phyloP scores from a whole-genome alignment of 1,140 invertebrate genomes.

The Chrysopa pallens region DNA sequence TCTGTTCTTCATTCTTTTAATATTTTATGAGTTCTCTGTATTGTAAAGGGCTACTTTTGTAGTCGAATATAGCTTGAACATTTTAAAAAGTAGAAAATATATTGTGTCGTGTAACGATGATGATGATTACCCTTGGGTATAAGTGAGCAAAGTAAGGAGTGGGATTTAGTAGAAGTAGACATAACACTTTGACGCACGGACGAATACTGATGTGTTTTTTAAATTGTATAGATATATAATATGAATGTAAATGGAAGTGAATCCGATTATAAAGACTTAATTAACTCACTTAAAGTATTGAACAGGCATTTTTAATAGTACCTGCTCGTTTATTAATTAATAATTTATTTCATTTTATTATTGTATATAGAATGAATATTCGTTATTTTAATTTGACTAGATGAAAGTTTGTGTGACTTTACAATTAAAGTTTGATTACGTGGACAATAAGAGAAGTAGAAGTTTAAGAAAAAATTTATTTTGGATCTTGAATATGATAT shows the following conservation, averaged over 20 bases:
- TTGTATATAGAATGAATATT: background rate
- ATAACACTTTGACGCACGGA: background rate
- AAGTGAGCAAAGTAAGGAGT: too few species aligned
- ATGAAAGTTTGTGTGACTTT: background rate
- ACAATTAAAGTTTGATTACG: background rate
- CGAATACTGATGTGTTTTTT: background rate
- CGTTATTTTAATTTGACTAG: background rate
- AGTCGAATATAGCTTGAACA: too few species aligned
- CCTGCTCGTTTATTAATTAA: background rate
- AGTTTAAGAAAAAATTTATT: background rate
- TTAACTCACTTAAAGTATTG: background rate
- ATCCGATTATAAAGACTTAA: background rate
- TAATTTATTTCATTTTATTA: background rate
- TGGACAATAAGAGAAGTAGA: background rate
- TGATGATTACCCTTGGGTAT: too few species aligned
- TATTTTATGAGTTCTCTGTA: too few species aligned
- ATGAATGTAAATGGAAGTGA: background rate
- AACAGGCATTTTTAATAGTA: background rate
- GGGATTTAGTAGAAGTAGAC: too few species aligned
- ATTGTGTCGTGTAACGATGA: too few species aligned
- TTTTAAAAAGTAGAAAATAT: too few species aligned
- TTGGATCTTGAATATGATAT: background rate
- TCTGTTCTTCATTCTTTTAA: too few species aligned
- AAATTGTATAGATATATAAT: background rate
- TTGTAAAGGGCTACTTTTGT: too few species aligned